Base-by-base conservation (phyloP, 1,140 invertebrate species). In the Trypoxylus dichotomus region DNA sequence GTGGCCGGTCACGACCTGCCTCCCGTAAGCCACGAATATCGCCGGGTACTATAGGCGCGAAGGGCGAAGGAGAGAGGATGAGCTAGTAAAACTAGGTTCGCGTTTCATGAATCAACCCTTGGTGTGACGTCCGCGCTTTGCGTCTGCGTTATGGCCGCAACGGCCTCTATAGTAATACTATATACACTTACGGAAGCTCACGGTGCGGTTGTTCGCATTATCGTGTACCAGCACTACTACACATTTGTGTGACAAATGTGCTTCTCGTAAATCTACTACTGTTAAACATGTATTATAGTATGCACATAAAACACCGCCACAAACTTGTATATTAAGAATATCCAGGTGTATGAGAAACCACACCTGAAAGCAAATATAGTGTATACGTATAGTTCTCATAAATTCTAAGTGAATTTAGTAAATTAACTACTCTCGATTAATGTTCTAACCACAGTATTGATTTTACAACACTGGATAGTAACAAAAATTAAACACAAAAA, bases 81-180 rank as follows among this genome's bases (percentile, higher is more conserved):
- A 68, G 60, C 25, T 68, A 68, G 60, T 68, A 68, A 68, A 68
- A 68, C 60, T 68, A 68, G 60, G 60, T 24, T 24, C 60, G 60
- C 19, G 47, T 54, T 68, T 68, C 60, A 68, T 68, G 60, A 68
- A 68, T 68, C 60, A 68, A 68, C 24, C 60, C 11, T 19, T 13
- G 60, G 21, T 24, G 60, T 68, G 27, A 68, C 60, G 60, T 24
- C 60, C 24, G 27, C 60, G 60, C 60, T 25, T 15, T 27, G 60
- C 60, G 60, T 68, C 60, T 68, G 60, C 60, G 60, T 68, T 24
- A 15, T 29, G 24, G 60, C 60, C 60, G 60, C 60, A 10, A 24
- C 60, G 15, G 21, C 13, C 24, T 27, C 60, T 29, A 27, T 68
- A 29, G 27, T 68, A 68, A 10, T 68, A 68, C 60, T 68, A 54